Percentiles rank a stretch among this genome's conserved stretches.
Evolutionary conservation across 2,888 invertebrate genomes (phyloP).

Genomic region (Timema cristinae): DNA sequence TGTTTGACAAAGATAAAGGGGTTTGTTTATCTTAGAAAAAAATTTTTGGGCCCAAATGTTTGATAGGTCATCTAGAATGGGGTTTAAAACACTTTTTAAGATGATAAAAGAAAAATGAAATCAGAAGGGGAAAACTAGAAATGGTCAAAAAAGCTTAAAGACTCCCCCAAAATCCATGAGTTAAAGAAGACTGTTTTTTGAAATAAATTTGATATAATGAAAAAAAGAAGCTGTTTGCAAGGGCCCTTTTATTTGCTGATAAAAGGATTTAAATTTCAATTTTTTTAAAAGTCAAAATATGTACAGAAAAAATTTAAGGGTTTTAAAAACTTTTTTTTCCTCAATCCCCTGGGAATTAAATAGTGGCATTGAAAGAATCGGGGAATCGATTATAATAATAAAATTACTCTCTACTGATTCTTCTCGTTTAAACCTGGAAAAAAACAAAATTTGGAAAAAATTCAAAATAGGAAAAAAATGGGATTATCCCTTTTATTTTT

Average conservation of each 20-base stretch:
- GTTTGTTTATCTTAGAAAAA: not conserved
- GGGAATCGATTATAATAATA: too few relatives aligned
- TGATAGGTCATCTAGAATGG: not conserved
- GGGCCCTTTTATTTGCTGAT: not conserved
- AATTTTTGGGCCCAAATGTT: constrained; percentile 1
- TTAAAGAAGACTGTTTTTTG: not conserved
- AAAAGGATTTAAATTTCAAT: not conserved
- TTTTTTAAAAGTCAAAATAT: not conserved
- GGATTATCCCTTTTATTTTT: too few relatives aligned
- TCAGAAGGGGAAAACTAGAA: constrained; percentile 2
- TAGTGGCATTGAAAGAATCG: too few relatives aligned
- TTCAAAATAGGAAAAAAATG: too few relatives aligned
- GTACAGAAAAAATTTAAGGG: too few relatives aligned
- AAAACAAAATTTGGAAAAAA: too few relatives aligned
- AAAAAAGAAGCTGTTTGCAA: not conserved
- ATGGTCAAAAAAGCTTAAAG: not conserved
- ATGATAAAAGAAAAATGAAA: not conserved
- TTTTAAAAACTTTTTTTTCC: too few relatives aligned
- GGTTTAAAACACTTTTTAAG: not conserved
- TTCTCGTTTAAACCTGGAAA: too few relatives aligned
- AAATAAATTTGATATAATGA: not conserved
- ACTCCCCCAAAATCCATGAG: not conserved
- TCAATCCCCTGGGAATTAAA: too few relatives aligned
- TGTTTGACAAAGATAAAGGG: constrained; percentile 1
- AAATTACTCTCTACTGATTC: too few relatives aligned